These are phyloP conservation scores for Dasyprocta punctata DNA, from an alignment of 2,113 vertebrate species.

Conservation along the genomic window DNA sequence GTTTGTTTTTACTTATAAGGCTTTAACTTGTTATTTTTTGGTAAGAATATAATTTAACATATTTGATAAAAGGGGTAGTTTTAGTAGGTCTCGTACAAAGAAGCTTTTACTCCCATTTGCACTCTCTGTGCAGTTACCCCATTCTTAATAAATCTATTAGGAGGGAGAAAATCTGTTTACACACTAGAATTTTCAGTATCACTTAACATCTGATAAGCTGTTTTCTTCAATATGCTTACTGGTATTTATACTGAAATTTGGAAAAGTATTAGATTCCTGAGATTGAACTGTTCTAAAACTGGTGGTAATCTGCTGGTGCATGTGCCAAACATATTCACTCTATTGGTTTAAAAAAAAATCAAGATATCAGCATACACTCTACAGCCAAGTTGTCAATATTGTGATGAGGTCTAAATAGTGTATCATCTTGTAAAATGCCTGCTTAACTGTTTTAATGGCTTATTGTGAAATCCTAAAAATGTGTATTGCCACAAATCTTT, in stretches of 20 bases:
- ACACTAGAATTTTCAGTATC: neutral
- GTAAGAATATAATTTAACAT: neutral
- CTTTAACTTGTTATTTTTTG: neutral
- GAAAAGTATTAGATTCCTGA: neutral
- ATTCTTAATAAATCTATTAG: neutral
- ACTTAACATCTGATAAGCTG: too few species aligned
- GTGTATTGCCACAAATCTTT: neutral
- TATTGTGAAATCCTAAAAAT: neutral
- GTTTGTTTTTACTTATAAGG: slow-evolving; percentile 10
- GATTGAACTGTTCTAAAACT: neutral
- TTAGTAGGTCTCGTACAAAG: neutral
- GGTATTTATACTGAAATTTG: neutral
- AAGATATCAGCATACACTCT: neutral
- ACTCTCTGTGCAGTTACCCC: neutral
- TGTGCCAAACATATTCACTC: neutral
- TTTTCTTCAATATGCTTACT: neutral
- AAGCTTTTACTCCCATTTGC: neutral
- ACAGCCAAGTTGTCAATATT: neutral
- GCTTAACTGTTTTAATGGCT: neutral
- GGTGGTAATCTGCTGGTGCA: neutral
- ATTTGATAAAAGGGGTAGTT: neutral
- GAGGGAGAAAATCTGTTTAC: neutral
- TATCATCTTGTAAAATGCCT: too few species aligned
- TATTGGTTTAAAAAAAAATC: neutral
- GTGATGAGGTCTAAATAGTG: neutral